Evolutionary conservation across 92 coral and sea anemone genomes (phyloP), one percentile per base, ranked within the genome.

Genomic region (Palythoa caribaeorum): DNA sequence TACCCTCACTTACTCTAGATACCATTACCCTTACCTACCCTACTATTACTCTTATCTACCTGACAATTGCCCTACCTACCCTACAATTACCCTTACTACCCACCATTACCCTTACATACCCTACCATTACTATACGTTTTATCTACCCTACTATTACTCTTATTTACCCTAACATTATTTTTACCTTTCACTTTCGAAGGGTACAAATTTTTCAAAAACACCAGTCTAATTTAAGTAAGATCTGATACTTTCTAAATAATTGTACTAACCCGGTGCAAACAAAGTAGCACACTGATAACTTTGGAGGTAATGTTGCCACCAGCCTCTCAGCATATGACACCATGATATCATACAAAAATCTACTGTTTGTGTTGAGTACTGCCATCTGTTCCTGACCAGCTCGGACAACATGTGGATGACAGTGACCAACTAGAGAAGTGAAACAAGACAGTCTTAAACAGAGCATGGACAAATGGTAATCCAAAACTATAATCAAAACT

Each of bases 181-280:
- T 44, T 44, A 8, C 28, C 28, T 28, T 28, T 28, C 0, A 28
- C 28, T 28, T 44, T 44, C 2, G 50, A 3, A 4, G 50, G 50
- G 50, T 44, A 44, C 7, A 44, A 44, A 8, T 44, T 4, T 44
- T 44, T 44, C 28, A 44, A 44, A 44, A 44, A 44, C 0, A 44
- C 6, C 50, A 44, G 50, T 72, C 77, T 72, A 37, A 59, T 10
- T 28, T 28, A 14, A 59, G 48, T 11, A 72, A 2, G 52, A 44
- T 8, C 50, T 55, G 28, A 53, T 1, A 11, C 10, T 6, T 38
- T 3, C 38, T 1, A 83, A 9, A 5, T 17, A 53, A n/a, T 53
- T 0, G 13, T 59, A 91, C 99, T 88, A 70, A 97, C 99, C 99
- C 99, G 38, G 98, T 93, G 79, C 99, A 97, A 6, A 91, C 96